Evolutionary conservation across 2,113 vertebrate species (phyloP).

Genomic region (Emydocephalus ijimae): DNA sequence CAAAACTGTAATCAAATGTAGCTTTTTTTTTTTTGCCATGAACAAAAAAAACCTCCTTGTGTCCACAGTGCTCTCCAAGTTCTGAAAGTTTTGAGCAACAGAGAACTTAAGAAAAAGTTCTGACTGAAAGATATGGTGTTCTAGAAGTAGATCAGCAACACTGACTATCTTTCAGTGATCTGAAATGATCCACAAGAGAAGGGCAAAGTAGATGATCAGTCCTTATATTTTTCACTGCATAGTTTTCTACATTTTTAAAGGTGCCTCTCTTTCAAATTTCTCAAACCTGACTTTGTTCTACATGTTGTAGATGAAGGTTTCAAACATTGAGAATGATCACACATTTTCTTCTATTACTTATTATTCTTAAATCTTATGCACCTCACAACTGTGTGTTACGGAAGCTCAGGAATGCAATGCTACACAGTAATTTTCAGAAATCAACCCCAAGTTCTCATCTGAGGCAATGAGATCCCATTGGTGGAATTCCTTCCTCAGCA

Average conservation of each 20-base stretch:
- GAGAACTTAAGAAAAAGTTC: background rate
- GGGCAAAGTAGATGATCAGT: background rate
- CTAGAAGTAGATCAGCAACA: background rate
- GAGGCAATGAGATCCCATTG: background rate
- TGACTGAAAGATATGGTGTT: background rate
- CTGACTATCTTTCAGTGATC: background rate
- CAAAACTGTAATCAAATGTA: accelerated
- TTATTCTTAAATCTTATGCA: background rate
- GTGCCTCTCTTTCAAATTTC: background rate
- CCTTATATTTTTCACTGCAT: background rate
- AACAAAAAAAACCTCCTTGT: background rate
- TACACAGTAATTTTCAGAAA: background rate
- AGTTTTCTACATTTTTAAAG: background rate
- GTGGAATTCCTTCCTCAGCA: background rate
- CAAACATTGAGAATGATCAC: background rate
- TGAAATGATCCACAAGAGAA: background rate
- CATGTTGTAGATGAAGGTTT: background rate
- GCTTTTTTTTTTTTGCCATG: background rate
- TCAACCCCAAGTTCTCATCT: background rate
- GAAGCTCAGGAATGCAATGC: too few species aligned
- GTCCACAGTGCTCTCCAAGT: background rate
- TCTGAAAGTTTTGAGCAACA: background rate
- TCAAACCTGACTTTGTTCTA: background rate
- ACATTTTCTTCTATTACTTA: background rate
- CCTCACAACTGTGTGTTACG: too few species aligned